Conservation (phyloP, 1,140 invertebrate species). For the Cyclargus thomasi region DNA sequence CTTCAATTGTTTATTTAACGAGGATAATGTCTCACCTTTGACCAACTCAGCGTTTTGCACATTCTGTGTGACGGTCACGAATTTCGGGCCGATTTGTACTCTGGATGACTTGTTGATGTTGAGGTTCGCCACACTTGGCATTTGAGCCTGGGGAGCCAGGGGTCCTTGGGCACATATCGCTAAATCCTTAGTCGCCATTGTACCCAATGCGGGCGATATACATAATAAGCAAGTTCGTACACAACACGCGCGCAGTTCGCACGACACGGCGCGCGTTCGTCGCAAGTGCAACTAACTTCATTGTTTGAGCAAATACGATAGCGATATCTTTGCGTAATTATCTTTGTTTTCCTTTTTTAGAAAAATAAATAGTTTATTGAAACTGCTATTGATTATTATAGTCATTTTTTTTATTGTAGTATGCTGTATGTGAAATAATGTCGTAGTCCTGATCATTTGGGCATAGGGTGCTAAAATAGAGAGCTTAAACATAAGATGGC, state of each 20-base stretch:
- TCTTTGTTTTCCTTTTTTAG: not conserved
- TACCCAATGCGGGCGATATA: slow-evolving; percentile 4
- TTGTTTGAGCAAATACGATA: not conserved
- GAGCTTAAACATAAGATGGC: too few species aligned
- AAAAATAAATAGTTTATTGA: too few species aligned
- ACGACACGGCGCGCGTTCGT: slow-evolving; percentile 26
- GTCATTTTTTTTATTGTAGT: too few species aligned
- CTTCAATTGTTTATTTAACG: not conserved
- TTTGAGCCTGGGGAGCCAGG: slow-evolving; percentile 26
- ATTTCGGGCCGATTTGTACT: slow-evolving; percentile 55
- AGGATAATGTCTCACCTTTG: slow-evolving; percentile 44
- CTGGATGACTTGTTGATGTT: slow-evolving; percentile 50
- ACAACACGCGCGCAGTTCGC: slow-evolving; percentile 24
- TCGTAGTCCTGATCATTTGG: too few species aligned
- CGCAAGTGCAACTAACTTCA: slow-evolving; percentile 39
- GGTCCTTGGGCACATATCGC: slow-evolving; percentile 25
- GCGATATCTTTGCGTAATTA: not conserved
- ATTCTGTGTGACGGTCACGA: slow-evolving; percentile 57
- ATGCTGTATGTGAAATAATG: too few species aligned
- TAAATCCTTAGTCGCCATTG: slow-evolving; percentile 44
- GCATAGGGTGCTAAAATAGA: too few species aligned
- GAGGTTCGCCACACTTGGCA: slow-evolving; percentile 35
- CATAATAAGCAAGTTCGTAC: slow-evolving; percentile 8
- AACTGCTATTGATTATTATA: too few species aligned
- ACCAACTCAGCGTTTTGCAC: slow-evolving; percentile 54